Evolutionary conservation across 2,888 invertebrate genomes (phyloP).

Genomic region (Beris morrisii): DNA sequence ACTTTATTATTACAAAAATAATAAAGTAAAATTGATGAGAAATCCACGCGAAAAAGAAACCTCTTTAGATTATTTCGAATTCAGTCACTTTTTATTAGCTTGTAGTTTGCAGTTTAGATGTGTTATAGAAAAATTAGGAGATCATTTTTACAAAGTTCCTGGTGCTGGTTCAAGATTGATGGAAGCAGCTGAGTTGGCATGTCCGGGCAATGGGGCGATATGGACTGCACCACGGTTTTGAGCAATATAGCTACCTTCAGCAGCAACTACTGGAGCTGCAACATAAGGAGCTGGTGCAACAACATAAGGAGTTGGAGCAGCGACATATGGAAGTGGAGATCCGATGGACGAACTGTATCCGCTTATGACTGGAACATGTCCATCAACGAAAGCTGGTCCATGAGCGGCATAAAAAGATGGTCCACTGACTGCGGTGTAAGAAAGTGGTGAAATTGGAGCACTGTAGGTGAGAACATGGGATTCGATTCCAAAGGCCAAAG

Average conservation of each 20-base stretch:
- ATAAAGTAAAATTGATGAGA: too few relatives aligned
- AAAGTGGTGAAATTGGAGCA: conserved; percentile 30
- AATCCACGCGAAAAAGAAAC: too few relatives aligned
- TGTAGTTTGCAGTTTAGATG: too few relatives aligned
- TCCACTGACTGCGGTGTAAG: conserved; percentile 44
- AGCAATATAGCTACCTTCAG: conserved; percentile 45
- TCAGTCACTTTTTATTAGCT: too few relatives aligned
- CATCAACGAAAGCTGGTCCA: neutral
- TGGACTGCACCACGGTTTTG: conserved; percentile 56
- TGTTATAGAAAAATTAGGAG: too few relatives aligned
- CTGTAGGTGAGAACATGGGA: conserved; percentile 15
- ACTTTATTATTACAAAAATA: too few relatives aligned
- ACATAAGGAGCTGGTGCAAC: conserved; percentile 16
- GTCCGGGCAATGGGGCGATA: conserved; percentile 55
- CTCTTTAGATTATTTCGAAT: too few relatives aligned
- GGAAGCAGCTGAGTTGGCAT: conserved; percentile 41
- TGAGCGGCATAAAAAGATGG: conserved; percentile 14
- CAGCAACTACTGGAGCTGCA: conserved; percentile 14
- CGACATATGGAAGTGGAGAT: neutral
- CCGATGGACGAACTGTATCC: conserved; percentile 1
- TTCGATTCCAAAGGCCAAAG: conserved; percentile 31
- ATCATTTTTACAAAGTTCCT: conserved; percentile 15
- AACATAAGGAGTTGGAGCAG: conserved; percentile 15
- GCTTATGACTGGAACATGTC: conserved; percentile 5
- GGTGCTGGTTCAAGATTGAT: conserved; percentile 26